Evolutionary conservation across 2,797 vertebrate genomes (phyloP).

Genomic region (Remorina albescens): DNA sequence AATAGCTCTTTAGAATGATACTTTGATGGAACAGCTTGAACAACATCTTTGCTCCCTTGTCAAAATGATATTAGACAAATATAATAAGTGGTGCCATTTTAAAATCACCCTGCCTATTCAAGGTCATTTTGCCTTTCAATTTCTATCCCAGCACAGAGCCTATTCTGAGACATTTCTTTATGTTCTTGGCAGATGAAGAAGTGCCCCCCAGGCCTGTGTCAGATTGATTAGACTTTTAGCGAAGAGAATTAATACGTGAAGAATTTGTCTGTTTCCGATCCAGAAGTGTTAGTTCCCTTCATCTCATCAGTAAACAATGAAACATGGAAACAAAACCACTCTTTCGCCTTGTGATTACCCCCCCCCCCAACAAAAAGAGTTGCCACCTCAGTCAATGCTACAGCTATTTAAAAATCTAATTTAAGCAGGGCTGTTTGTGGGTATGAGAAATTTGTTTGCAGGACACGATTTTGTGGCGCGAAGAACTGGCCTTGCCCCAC

Average conservation of each 20-base stretch:
- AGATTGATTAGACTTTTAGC: slow-evolving; percentile 83
- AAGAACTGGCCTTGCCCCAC: slow-evolving; percentile 8
- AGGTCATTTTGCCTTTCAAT: slow-evolving; percentile 67
- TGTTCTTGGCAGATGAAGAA: slow-evolving; percentile 66
- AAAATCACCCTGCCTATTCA: slow-evolving; percentile 45
- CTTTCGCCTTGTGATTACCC: slow-evolving; percentile 75
- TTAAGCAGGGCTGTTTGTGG: slow-evolving; percentile 3
- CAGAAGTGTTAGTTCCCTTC: slow-evolving; percentile 60
- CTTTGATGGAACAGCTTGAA: slow-evolving; percentile 50
- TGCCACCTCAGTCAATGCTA: slow-evolving; percentile 67
- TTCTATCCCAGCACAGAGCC: slow-evolving; percentile 59
- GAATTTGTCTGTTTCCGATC: slow-evolving; percentile 72
- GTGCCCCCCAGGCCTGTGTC: slow-evolving; percentile 68
- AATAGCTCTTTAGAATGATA: slow-evolving; percentile 42
- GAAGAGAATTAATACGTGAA: slow-evolving; percentile 79
- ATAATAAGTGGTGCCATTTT: slow-evolving; percentile 55
- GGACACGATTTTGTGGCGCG: not conserved
- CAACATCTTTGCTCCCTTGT: slow-evolving; percentile 58
- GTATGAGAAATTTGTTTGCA: slow-evolving; percentile 12
- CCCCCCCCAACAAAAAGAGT: slow-evolving; percentile 70
- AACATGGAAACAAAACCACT: slow-evolving; percentile 71
- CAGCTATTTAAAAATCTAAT: slow-evolving; percentile 65
- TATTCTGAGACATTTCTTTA: slow-evolving; percentile 63
- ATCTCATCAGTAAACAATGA: slow-evolving; percentile 81
- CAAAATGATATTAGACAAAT: slow-evolving; percentile 70